Conservation (phyloP, 2,888 invertebrate species). For the Ditula angustiorana region DNA sequence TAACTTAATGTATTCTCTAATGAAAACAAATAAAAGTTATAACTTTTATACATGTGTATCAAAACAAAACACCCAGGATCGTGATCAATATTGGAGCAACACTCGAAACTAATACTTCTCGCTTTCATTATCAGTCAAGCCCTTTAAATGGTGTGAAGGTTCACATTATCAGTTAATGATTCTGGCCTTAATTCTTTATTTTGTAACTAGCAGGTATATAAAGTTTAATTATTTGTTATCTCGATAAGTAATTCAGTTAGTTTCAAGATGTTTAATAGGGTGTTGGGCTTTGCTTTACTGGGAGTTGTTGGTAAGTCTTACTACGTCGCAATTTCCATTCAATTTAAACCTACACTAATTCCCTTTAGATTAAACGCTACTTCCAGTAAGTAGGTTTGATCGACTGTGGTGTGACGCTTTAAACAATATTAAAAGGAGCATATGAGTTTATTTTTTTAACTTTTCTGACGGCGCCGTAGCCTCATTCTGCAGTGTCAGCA, state of each 20-base stretch:
- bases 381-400: too few species aligned
- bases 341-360: too few species aligned
- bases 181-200: conserved; percentile 70
- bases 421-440: too few species aligned
- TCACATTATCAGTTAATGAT: conserved; percentile 65
- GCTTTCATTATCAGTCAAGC: conserved; percentile 55
- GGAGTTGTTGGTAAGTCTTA: conserved; percentile 54
- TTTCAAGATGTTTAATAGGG: conserved; percentile 57
- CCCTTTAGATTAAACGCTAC: too few species aligned
- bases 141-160: conserved; percentile 69
- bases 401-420: too few species aligned
- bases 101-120: conserved; percentile 43
- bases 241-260: conserved; percentile 43
- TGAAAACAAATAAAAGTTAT: background rate
- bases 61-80: background rate
- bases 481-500: too few species aligned
- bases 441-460: too few species aligned
- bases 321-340: background rate
- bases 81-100: conserved; percentile 40
- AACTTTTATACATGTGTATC: background rate
- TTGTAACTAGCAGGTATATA: conserved; percentile 69
- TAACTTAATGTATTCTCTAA: background rate
- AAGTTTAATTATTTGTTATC: conserved; percentile 42
- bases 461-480: too few species aligned
- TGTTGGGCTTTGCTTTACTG: conserved; percentile 50